Percentiles rank a stretch among this genome's conserved stretches.
These are phyloP conservation scores for Lasioglossum baleicum DNA, from an alignment of 1,140 invertebrate species.

Conservation along the genomic window DNA sequence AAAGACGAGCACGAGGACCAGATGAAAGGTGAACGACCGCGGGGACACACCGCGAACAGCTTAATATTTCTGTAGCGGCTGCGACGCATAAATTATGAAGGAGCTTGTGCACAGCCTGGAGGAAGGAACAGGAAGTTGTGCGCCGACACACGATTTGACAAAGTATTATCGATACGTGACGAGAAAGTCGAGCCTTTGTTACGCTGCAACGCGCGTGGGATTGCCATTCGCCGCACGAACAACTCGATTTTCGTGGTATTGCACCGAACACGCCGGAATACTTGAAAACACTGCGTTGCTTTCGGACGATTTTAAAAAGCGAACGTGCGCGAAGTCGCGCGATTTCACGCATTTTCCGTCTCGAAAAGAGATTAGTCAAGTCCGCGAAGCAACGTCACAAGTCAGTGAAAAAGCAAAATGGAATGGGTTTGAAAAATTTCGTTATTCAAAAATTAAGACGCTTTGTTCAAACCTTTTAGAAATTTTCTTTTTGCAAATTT, in stretches of 20 bases:
- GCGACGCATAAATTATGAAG: constrained; percentile 35
- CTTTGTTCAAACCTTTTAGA: too few relatives aligned
- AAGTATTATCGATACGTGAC: constrained; percentile 66
- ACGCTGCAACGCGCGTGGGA: constrained; percentile 52
- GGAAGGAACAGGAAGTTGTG: constrained; percentile 59
- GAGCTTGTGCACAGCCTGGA: neutral
- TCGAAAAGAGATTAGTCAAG: too few relatives aligned
- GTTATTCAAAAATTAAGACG: too few relatives aligned
- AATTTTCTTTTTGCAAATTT: too few relatives aligned
- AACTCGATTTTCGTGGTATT: constrained; percentile 42
- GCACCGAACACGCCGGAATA: constrained; percentile 20
- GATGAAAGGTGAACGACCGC: constrained; percentile 28
- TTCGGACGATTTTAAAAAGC: neutral
- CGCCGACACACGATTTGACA: constrained; percentile 58
- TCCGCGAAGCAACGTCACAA: too few relatives aligned
- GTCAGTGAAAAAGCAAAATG: too few relatives aligned
- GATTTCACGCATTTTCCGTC: too few relatives aligned
- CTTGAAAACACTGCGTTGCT: neutral
- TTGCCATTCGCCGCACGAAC: constrained; percentile 54
- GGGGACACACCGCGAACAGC: neutral
- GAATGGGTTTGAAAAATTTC: too few relatives aligned
- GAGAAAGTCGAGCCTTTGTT: constrained; percentile 63
- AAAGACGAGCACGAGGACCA: neutral
- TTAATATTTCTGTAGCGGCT: constrained; percentile 35
- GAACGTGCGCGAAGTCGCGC: constrained; percentile 6